Percentiles rank a stretch among this genome's conserved stretches.
Evolutionary conservation across 2,113 vertebrate genomes (phyloP).

Genomic region (Dasyornis broadbenti): DNA sequence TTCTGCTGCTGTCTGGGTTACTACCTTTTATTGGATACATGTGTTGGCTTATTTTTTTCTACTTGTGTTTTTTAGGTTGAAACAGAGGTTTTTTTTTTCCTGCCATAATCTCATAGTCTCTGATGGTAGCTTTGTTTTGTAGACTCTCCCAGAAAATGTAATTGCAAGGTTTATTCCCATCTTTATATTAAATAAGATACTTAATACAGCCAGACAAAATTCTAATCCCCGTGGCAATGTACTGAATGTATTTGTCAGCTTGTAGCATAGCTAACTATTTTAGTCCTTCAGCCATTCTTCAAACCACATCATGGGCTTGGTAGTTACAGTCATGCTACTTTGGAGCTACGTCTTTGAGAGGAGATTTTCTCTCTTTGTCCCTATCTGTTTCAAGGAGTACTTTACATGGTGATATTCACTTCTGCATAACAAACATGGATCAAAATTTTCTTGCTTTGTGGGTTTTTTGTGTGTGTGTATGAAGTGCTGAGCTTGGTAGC

Average conservation of each 20-base stretch:
- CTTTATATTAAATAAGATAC: slow-evolving; percentile 46
- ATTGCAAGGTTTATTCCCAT: slow-evolving; percentile 33
- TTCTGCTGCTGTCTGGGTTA: neutral
- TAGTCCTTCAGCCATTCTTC: slow-evolving; percentile 27
- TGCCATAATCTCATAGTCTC: neutral
- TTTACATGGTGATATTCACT: neutral
- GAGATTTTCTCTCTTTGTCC: neutral
- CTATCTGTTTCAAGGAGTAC: neutral
- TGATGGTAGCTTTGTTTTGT: neutral
- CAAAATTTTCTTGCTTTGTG: neutral
- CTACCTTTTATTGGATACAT: neutral
- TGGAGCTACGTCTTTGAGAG: neutral
- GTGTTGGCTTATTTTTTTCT: neutral
- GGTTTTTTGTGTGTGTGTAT: neutral
- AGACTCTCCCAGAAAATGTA: slow-evolving; percentile 25
- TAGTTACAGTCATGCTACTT: neutral
- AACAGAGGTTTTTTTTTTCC: neutral
- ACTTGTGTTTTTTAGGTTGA: neutral
- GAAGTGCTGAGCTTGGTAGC: neutral
- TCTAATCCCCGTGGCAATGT: slow-evolving; percentile 31
- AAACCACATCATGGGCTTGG: neutral
- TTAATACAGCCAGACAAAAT: slow-evolving; percentile 42
- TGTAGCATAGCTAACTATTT: slow-evolving; percentile 22
- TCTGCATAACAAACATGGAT: neutral
- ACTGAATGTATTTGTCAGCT: neutral